Conservation (phyloP, 1,140 invertebrate species). For the Philotrypesis tridentata region DNA sequence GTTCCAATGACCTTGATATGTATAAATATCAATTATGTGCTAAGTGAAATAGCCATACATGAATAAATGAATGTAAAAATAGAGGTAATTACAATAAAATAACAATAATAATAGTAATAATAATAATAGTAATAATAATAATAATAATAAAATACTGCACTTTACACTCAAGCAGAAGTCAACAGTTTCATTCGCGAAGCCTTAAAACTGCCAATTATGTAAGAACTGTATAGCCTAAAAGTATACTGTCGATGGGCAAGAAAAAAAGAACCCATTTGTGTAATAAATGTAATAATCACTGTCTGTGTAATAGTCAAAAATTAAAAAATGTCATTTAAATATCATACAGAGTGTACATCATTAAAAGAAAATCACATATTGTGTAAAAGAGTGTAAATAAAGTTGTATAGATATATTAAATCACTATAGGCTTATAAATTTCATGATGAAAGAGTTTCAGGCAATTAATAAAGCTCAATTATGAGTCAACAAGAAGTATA, state of each 20-base stretch:
- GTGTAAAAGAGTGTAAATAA: neutral
- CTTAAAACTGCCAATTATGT: conserved; percentile 26
- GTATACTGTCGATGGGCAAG: neutral
- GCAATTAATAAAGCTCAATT: conserved; percentile 27
- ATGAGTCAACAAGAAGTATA: neutral
- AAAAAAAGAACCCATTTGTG: conserved; percentile 20
- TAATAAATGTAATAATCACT: neutral
- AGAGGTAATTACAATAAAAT: too few relatives aligned
- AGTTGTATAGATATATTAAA: neutral
- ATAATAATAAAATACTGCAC: conserved; percentile 6
- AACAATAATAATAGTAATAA: too few relatives aligned
- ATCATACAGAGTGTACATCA: neutral
- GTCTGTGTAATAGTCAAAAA: neutral
- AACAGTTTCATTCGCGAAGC: conserved; percentile 18
- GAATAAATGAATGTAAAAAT: neutral
- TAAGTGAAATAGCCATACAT: neutral
- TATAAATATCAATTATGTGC: neutral
- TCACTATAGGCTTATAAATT: neutral
- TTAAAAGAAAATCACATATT: neutral
- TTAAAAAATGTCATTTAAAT: neutral
- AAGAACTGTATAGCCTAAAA: conserved; percentile 16
- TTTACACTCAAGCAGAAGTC: conserved; percentile 22
- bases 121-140: neutral
- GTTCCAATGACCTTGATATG: neutral
- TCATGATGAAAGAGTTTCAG: conserved; percentile 3